Conservation (phyloP, 2,797 vertebrate species). For the Adelosebastes latens region DNA sequence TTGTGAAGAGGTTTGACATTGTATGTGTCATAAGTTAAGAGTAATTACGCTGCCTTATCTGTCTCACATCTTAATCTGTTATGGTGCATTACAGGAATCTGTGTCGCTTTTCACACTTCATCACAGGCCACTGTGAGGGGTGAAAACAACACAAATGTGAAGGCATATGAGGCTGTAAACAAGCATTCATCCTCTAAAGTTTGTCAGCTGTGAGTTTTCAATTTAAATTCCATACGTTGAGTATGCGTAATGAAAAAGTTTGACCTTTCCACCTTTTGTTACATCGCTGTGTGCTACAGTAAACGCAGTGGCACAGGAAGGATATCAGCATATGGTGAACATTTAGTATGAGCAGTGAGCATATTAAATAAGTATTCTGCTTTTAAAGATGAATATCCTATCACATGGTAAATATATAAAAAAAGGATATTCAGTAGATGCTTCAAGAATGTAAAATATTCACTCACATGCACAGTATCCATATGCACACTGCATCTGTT, state of each 20-base stretch:
- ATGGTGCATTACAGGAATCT: slow-evolving; percentile 27
- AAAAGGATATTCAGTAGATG: background rate
- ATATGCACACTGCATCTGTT: slow-evolving; percentile 17
- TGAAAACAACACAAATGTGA: background rate
- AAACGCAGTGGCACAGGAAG: background rate
- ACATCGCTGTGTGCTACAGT: background rate
- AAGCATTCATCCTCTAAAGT: background rate
- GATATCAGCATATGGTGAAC: slow-evolving; percentile 8
- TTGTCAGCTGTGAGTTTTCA: background rate
- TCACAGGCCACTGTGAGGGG: background rate
- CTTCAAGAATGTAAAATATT: background rate
- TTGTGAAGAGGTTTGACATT: slow-evolving; percentile 1
- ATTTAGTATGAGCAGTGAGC: background rate
- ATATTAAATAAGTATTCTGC: background rate
- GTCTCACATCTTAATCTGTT: slow-evolving; percentile 48
- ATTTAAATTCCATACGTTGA: background rate
- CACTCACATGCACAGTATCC: background rate
- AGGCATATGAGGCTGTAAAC: background rate
- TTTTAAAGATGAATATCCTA: slow-evolving; percentile 3
- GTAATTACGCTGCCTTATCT: slow-evolving; percentile 45
- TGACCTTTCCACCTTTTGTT: slow-evolving; percentile 1
- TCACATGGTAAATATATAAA: slow-evolving; percentile 6
- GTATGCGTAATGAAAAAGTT: background rate
- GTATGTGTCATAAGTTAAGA: slow-evolving; percentile 5
- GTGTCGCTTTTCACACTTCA: slow-evolving; percentile 17